A percentile compares a stretch with the other conserved stretches of the same genome.
phyloP scores from a whole-genome alignment of 2,113 vertebrate genomes.

The Empidonax alnorum region DNA sequence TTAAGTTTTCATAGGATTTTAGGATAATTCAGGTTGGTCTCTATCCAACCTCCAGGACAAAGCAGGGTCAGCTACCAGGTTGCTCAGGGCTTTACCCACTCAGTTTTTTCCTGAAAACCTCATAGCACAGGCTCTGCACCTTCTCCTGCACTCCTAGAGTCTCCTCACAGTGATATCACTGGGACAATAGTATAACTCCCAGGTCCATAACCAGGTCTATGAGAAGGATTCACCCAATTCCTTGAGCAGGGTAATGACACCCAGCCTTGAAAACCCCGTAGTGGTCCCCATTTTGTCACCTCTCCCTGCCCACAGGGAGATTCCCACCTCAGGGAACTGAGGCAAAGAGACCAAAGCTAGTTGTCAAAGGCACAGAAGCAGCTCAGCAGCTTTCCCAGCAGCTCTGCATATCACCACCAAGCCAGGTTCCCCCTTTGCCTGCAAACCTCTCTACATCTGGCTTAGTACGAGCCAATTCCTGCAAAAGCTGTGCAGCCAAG shows the following conservation, averaged over 20 bases:
- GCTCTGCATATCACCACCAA: background rate
- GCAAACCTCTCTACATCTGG: background rate
- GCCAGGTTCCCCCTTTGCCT: background rate
- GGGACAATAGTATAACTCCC: background rate
- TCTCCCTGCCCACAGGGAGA: background rate
- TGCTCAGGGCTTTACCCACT: background rate
- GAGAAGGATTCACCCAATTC: background rate
- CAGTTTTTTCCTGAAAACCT: background rate
- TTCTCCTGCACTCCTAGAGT: background rate
- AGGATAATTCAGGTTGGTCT: background rate
- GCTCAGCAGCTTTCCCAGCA: background rate
- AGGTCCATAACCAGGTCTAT: background rate
- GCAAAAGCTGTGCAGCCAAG: background rate
- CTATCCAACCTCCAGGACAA: background rate
- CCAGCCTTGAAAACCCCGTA: fast-evolving
- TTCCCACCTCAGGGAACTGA: background rate
- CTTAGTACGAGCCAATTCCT: background rate
- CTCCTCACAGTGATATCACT: fast-evolving
- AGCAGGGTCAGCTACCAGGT: background rate
- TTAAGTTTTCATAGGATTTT: background rate
- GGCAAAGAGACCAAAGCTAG: background rate
- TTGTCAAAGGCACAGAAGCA: background rate
- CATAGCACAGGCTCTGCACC: fast-evolving
- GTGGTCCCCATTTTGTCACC: background rate
- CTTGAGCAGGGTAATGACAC: background rate